Percentiles rank a stretch among this genome's conserved stretches.
Evolutionary conservation across 2,888 invertebrate genomes (phyloP).

Genomic region (Didymodactylos carnosus): DNA sequence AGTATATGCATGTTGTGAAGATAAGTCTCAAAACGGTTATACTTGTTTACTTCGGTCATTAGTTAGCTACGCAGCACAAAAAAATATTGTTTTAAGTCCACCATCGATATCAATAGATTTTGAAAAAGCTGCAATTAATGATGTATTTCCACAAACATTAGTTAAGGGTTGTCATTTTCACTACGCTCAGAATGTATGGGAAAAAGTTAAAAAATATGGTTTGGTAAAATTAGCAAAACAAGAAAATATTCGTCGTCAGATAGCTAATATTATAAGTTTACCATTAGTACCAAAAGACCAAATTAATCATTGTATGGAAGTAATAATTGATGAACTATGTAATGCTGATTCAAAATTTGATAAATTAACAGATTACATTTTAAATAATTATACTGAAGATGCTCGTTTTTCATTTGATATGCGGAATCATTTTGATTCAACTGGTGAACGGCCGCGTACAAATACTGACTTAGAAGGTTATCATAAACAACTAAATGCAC

Average conservation of each 20-base stretch:
- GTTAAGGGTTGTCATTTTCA: neutral
- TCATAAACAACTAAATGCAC: too few species aligned
- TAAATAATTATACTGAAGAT: too few species aligned
- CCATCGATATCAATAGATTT: neutral
- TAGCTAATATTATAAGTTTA: neutral
- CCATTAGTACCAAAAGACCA: neutral
- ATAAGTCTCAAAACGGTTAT: too few species aligned
- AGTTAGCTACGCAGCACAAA: neutral
- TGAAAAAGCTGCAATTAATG: neutral
- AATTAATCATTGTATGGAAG: neutral
- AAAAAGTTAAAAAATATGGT: neutral
- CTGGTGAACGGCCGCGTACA: too few species aligned
- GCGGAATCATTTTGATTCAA: too few species aligned
- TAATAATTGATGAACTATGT: neutral
- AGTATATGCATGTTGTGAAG: too few species aligned
- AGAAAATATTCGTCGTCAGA: neutral
- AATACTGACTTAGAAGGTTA: too few species aligned
- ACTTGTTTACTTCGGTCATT: too few species aligned
- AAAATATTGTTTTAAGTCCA: neutral
- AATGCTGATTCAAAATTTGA: neutral
- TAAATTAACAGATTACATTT: neutral
- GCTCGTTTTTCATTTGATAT: too few species aligned
- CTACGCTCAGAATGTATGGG: neutral
- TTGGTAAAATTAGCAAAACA: neutral
- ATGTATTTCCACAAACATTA: neutral